phyloP scores from a whole-genome alignment of 2,113 vertebrate species.

The Fulmarus glacialis region DNA sequence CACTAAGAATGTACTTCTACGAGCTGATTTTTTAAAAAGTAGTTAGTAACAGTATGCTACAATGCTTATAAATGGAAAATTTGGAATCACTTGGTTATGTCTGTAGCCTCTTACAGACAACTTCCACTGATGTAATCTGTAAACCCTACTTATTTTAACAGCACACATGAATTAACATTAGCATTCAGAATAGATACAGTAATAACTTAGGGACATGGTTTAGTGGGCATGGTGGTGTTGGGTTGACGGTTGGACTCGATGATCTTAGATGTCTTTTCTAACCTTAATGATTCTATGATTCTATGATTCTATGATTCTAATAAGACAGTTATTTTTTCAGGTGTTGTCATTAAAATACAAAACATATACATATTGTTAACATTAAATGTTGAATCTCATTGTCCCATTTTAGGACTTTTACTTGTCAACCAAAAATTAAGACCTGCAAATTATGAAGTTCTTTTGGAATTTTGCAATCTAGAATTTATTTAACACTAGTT shows the following conservation, averaged over 20 bases:
- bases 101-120: neutral
- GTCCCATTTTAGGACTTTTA: neutral
- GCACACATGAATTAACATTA: neutral
- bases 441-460: neutral
- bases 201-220: neutral
- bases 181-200: slow-evolving; percentile 2
- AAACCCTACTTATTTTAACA: neutral
- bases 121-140: neutral
- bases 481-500: neutral
- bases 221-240: too few relatives aligned
- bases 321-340: neutral
- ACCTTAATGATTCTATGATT: too few relatives aligned
- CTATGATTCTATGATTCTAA: too few relatives aligned
- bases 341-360: neutral
- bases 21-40: neutral
- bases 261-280: too few relatives aligned
- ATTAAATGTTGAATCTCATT: slow-evolving; percentile 8
- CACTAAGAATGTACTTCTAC: neutral
- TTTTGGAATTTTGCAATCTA: neutral
- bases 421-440: neutral
- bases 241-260: too few relatives aligned
- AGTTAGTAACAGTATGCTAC: neutral
- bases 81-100: neutral
- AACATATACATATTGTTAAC: neutral
- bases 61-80: neutral